phyloP scores from a whole-genome alignment of 92 coral and sea anemone species.

The Palythoa heliodiscus region DNA sequence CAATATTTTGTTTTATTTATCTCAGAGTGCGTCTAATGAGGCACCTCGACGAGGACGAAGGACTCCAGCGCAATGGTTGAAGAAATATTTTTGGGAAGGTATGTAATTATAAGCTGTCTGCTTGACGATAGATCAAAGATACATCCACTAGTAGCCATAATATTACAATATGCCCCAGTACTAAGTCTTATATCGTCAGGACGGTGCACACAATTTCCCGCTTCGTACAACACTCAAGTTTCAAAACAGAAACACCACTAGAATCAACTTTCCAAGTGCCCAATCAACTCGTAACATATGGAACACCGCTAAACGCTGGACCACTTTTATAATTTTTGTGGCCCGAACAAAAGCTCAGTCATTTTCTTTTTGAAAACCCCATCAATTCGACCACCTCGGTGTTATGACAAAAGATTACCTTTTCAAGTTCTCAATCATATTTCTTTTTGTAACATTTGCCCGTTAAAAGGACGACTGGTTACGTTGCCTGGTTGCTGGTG shows the following conservation, averaged over 20 bases:
- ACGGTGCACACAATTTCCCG: not conserved
- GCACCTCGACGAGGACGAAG: conserved; percentile 52
- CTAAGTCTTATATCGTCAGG: too few relatives aligned
- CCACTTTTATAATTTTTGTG: too few relatives aligned
- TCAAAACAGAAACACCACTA: not conserved
- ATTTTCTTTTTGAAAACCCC: not conserved
- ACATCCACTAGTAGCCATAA: not conserved
- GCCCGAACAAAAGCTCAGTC: not conserved
- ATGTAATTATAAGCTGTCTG: conserved; percentile 8
- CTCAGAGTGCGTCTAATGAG: conserved; percentile 30
- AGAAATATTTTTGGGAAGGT: conserved; percentile 61
- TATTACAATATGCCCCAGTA: not conserved
- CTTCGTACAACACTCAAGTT: not conserved
- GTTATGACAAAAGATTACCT: not conserved
- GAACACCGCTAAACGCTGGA: not conserved
- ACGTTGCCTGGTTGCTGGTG: not conserved
- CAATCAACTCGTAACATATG: not conserved
- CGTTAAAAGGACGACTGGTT: not conserved
- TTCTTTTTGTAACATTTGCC: not conserved
- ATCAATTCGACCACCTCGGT: not conserved
- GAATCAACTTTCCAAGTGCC: not conserved
- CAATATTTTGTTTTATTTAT: conserved; percentile 13
- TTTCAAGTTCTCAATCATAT: not conserved
- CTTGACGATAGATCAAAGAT: not conserved
- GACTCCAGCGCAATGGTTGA: conserved; percentile 43